These are phyloP conservation scores for Danio kyathit DNA, from an alignment of 2,797 vertebrate species.

Conservation along the genomic window DNA sequence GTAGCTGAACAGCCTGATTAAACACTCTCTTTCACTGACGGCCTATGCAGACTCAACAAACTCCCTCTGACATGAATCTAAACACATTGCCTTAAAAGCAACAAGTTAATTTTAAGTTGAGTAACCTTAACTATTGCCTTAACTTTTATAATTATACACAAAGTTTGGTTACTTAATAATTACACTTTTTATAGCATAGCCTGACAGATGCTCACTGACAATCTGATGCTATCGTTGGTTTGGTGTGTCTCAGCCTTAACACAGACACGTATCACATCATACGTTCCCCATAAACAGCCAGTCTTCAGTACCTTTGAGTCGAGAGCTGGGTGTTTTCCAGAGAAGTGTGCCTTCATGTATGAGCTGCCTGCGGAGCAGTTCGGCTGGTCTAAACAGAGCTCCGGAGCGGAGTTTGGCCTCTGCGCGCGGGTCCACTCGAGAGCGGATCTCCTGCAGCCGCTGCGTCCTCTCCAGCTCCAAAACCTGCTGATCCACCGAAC, in stretches of 20 bases:
- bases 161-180: too few species aligned
- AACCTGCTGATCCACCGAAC: slow-evolving; percentile 87
- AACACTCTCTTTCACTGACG: too few species aligned
- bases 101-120: too few species aligned
- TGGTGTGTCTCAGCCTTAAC: not conserved
- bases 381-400: slow-evolving; percentile 83
- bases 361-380: slow-evolving; percentile 86
- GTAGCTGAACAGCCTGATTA: too few species aligned
- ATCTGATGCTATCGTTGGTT: too few species aligned
- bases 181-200: too few species aligned
- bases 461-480: slow-evolving; percentile 85
- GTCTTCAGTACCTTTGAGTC: slow-evolving; percentile 86
- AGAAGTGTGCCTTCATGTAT: slow-evolving; percentile 87
- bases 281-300: slow-evolving; percentile 15
- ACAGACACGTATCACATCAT: slow-evolving; percentile 2
- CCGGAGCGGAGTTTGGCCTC: slow-evolving; percentile 76
- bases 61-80: too few species aligned
- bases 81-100: too few species aligned
- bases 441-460: slow-evolving; percentile 88
- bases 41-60: too few species aligned
- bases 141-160: too few species aligned
- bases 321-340: slow-evolving; percentile 85
- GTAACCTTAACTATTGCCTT: too few species aligned
- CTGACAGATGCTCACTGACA: too few species aligned
- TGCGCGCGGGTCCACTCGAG: slow-evolving; percentile 83